Percentiles rank a stretch among this genome's conserved stretches.
phyloP scores from a whole-genome alignment of 2,113 vertebrate genomes.

The Ariopsis seemanni region DNA sequence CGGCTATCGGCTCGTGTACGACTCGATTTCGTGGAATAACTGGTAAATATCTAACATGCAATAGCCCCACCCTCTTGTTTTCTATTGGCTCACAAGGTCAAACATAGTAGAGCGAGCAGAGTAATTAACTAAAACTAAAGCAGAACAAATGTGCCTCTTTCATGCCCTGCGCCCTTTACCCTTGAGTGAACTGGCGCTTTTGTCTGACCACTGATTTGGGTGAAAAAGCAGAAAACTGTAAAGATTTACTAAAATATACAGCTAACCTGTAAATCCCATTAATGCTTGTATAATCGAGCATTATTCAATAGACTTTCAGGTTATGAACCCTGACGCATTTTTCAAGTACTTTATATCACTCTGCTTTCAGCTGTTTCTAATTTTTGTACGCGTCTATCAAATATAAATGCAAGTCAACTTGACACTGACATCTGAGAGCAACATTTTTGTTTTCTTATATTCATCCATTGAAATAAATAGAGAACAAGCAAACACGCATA shows the following conservation, averaged over 20 bases:
- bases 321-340: background rate
- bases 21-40: no score
- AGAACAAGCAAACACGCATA: background rate
- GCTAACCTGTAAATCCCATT: background rate
- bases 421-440: background rate
- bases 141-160: background rate
- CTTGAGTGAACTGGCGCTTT: background rate
- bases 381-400: background rate
- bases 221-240: background rate
- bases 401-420: background rate
- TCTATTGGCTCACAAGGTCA: background rate
- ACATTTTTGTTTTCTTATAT: background rate
- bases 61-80: background rate
- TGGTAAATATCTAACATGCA: background rate
- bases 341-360: background rate
- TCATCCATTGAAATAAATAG: background rate
- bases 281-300: background rate
- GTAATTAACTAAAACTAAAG: background rate
- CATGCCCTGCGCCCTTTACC: background rate
- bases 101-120: background rate
- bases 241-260: background rate
- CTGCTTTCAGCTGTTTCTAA: background rate
- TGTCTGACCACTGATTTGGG: background rate
- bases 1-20: no score
- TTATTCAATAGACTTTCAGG: background rate